These are phyloP conservation scores for Hestina assimilis DNA, from an alignment of 1,140 invertebrate species.

Conservation along the genomic window DNA sequence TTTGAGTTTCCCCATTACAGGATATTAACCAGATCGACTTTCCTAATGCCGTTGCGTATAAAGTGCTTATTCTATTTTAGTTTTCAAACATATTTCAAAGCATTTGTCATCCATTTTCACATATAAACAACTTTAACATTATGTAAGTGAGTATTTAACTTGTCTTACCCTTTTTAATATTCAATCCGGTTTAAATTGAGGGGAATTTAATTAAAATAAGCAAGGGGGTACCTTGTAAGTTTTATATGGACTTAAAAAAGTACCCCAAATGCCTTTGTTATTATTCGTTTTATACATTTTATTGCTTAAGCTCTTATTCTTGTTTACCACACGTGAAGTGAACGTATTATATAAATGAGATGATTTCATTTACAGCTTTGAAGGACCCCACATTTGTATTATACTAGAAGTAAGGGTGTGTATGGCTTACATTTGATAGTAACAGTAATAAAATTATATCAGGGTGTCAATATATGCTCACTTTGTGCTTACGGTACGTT, in stretches of 20 bases:
- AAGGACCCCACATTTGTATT: slow-evolving; percentile 12
- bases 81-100: no score
- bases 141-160: slow-evolving; percentile 20
- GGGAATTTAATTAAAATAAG: slow-evolving; percentile 25
- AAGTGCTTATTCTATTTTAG: no score
- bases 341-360: slow-evolving; percentile 27
- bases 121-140: neutral
- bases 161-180: slow-evolving; percentile 34
- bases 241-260: slow-evolving; percentile 34
- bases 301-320: slow-evolving; percentile 45
- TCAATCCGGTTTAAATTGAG: slow-evolving; percentile 28
- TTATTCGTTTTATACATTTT: slow-evolving; percentile 52
- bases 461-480: neutral
- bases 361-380: slow-evolving; percentile 24
- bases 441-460: neutral
- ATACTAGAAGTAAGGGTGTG: neutral
- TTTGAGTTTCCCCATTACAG: no score
- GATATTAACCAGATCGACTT: no score
- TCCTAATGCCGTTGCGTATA: no score
- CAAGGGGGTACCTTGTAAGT: slow-evolving; percentile 30
- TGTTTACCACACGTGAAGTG: slow-evolving; percentile 58
- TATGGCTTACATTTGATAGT: slow-evolving; percentile 4
- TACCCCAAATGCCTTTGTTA: slow-evolving; percentile 38
- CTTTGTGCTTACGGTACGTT: no score
- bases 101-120: no score